Evolutionary conservation across 53 echinoderm and acorn worm species (phyloP), one percentile per base, ranked within the genome.

Genomic region (Arbacia lixula): DNA sequence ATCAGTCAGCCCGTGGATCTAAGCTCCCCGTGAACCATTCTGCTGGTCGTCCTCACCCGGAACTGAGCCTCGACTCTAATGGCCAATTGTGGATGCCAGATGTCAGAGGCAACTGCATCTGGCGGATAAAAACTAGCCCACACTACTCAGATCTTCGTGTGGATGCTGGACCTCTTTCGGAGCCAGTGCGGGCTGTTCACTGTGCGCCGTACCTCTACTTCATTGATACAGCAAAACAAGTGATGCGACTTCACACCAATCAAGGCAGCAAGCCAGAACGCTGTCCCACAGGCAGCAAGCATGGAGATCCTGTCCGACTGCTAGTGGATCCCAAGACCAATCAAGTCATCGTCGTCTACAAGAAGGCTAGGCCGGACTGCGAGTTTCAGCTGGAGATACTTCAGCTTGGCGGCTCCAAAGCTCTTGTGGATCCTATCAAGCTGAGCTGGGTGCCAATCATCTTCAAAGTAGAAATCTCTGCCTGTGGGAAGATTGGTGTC

Each of bases 71-170:
- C 32, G 74, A 74, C 34, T 19, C 53, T n/a, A 21, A 74, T 26
- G 36, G 49, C 74, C 19, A 54, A 33, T 34, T 74, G 17, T 74
- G 74, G 74, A 74, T 74, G 33, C 74, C 74, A 32, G 74, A 74
- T 19, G 10, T 17, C 14, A 74, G 21, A 34, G 74, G 74, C 21
- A 50, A 74, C 34, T 51, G 17, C 27, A 74, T 74, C 12, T 74
- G 74, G 74, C 29, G 2, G 32, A 53, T 74, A 19, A 74, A 31
- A 8, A 9, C 21, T 27, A 1, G 4, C 2, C 30, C 5, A 32
- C 16, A 72, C 3, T n/a, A 20, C 12, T 10, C 16, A 5, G 69
- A 39, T 1, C 28, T 43, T 29, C 14, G 42, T 24, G 40, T 69
- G 42, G 43, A 69, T 43, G 41, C 27, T 3, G 27, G 27, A 4